phyloP scores from a whole-genome alignment of 2,113 vertebrate genomes.

The Bubo scandiacus region DNA sequence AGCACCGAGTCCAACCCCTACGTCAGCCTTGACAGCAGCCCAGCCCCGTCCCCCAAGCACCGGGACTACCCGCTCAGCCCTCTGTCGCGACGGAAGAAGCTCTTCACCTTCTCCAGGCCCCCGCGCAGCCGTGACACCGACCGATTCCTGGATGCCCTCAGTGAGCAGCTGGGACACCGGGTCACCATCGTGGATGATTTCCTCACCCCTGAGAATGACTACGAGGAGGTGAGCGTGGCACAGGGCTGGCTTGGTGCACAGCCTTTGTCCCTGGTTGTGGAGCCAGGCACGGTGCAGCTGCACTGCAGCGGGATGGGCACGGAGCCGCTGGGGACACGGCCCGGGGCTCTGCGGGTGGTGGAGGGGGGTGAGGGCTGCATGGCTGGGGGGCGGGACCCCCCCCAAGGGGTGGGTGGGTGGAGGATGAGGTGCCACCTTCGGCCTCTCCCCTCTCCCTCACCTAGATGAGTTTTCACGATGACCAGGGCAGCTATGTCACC shows the following conservation, averaged over 20 bases:
- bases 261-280: rapidly evolving
- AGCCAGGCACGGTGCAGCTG: rapidly evolving
- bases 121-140: conserved; percentile 90
- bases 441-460: background rate
- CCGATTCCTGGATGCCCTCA: conserved; percentile 91
- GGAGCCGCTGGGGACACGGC: rapidly evolving
- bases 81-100: conserved; percentile 82
- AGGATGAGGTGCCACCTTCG: background rate
- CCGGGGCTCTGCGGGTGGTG: background rate
- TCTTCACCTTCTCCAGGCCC: conserved; percentile 92
- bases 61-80: conserved; percentile 74
- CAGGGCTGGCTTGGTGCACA: rapidly evolving
- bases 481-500: conserved; percentile 82
- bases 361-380: background rate
- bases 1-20: conserved; percentile 96
- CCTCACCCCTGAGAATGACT: conserved; percentile 90
- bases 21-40: conserved; percentile 92
- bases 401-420: background rate
- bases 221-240: conserved; percentile 85
- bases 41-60: conserved; percentile 82
- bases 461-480: conserved; percentile 97
- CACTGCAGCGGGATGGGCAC: rapidly evolving
- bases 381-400: rapidly evolving
- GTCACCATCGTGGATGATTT: conserved; percentile 90
- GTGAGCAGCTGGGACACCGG: conserved; percentile 90